These are phyloP conservation scores for Tuta absoluta DNA, from an alignment of 2,888 invertebrate species.

Conservation along the genomic window DNA sequence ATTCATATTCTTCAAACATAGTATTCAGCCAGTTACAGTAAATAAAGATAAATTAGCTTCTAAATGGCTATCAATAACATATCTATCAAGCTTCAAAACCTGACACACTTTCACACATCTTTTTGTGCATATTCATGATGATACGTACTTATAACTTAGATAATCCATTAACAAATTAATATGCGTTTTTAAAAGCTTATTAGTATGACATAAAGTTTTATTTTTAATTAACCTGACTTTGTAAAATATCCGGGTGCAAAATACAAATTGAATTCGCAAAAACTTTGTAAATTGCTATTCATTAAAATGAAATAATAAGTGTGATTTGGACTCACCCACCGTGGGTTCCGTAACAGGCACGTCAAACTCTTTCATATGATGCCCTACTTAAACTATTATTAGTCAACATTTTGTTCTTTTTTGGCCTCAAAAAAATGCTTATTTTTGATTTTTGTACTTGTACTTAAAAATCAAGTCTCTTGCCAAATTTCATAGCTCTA, in stretches of 20 bases:
- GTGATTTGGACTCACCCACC: too few relatives aligned
- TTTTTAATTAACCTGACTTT: neutral
- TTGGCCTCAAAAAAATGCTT: too few relatives aligned
- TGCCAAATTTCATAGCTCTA: too few relatives aligned
- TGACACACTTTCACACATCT: conserved; percentile 12
- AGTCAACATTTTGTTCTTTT: too few relatives aligned
- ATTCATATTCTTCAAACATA: neutral
- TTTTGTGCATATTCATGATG: conserved; percentile 14
- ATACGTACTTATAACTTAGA: neutral
- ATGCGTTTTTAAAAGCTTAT: neutral
- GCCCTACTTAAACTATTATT: too few relatives aligned
- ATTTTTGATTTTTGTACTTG: too few relatives aligned
- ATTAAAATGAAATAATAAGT: neutral
- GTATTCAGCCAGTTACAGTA: neutral
- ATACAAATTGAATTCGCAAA: neutral
- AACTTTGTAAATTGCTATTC: neutral
- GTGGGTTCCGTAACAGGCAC: too few relatives aligned
- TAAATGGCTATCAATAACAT: conserved; percentile 7
- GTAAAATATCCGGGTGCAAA: conserved; percentile 17
- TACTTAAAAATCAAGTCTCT: too few relatives aligned
- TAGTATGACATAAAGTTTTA: neutral
- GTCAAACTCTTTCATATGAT: too few relatives aligned
- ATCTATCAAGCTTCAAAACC: conserved; percentile 6
- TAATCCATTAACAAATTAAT: neutral
- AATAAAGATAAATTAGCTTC: neutral